A percentile compares a stretch with the other conserved stretches of the same genome.
Evolutionary conservation across 2,888 invertebrate species (phyloP).

Genomic region (Tetragnatha montana): DNA sequence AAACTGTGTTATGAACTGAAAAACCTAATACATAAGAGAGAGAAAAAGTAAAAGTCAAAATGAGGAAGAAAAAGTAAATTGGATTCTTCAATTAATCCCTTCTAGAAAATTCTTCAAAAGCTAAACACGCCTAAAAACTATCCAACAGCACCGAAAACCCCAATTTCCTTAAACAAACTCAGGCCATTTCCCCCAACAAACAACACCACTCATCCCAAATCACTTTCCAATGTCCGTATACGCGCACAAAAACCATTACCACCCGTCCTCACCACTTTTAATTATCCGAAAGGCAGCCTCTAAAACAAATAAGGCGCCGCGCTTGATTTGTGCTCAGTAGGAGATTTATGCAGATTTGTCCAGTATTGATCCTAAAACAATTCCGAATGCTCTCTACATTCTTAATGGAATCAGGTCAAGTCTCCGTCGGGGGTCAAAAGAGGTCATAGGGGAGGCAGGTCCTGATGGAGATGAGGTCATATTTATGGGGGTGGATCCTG

Average conservation of each 20-base stretch:
- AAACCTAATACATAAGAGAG: no score
- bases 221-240: neutral
- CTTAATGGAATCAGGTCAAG: conserved; percentile 12
- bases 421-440: neutral
- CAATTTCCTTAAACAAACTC: no score
- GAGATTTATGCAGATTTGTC: conserved; percentile 23
- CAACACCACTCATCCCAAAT: no score
- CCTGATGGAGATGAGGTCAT: no score
- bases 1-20: no score
- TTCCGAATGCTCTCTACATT: neutral
- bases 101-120: no score
- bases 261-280: neutral
- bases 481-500: neutral
- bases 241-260: neutral
- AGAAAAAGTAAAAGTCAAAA: no score
- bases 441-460: neutral
- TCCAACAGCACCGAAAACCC: no score
- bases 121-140: no score
- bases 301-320: conserved; percentile 13
- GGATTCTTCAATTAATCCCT: no score
- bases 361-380: conserved; percentile 1
- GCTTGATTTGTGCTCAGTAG: neutral
- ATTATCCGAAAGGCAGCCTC: neutral
- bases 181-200: no score
- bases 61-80: no score